Evolutionary conservation across 2,888 invertebrate genomes (phyloP), one percentile per base, ranked within the genome.

Genomic region (Pammene aurita): DNA sequence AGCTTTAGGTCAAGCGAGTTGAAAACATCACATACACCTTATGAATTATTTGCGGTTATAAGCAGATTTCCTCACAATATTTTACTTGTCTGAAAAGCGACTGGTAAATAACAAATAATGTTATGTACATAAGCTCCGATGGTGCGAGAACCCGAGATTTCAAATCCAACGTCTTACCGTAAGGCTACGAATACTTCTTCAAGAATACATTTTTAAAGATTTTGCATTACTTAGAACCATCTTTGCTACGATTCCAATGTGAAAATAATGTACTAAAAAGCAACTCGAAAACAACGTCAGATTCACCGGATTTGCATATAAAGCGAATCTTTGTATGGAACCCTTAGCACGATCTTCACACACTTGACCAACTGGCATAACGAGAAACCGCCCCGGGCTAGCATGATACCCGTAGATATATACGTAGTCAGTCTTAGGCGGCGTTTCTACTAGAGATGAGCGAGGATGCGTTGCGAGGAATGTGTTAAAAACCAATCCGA

Each of bases 331-430:
- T 58, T 63, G 63, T 63, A 26, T 38, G 44, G 42, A 58, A 13
- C 57, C 18, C 52, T 68, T 54, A 35, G 48, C 48, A n/a, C 38
- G 56, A 48, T 66, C 46, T 50, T 10, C 41, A 55, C 63, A 60
- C 64, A 64, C 68, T 69, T 69, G 68, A 69, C 64, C 58, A 60
- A 60, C 54, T 69, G 26, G 14, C 41, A 58, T 69, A 69, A 69
- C 69, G 64, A 69, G 69, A 55, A 65, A 69, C 16, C 50, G 69
- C 69, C 65, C 41, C 58, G 11, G 18, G 16, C 66, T 52, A 58
- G 52, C 58, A 66, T 42, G 54, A 34, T 2, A 16, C 16, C 18
- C 54, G 26, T 11, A 54, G 34, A 54, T 34, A 54, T 54, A 54
- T 2, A 6, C 6, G 0, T 18, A 18, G 5, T 38, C 7, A 38